phyloP scores from a whole-genome alignment of 2,888 invertebrate genomes.

The Scaptomyza tumidula region DNA sequence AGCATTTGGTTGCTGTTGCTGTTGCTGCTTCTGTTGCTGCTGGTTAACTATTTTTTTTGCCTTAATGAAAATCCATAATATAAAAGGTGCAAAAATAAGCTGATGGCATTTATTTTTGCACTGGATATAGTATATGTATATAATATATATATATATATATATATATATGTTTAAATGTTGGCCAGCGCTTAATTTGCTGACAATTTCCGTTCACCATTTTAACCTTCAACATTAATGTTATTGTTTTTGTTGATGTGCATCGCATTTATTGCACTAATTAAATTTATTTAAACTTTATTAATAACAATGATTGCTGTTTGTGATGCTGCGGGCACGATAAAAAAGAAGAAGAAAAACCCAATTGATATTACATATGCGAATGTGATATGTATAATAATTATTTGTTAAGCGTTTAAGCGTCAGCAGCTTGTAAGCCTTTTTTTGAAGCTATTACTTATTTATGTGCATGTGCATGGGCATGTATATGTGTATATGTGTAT shows the following conservation, averaged over 20 bases:
- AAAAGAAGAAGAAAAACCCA: neutral
- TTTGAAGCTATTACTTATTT: constrained; percentile 10
- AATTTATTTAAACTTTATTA: constrained; percentile 71
- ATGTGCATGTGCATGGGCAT: neutral
- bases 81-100: constrained; percentile 13
- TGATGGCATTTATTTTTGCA: constrained; percentile 50
- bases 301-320: constrained; percentile 42
- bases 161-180: constrained; percentile 14
- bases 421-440: constrained; percentile 24
- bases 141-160: constrained; percentile 20
- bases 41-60: constrained; percentile 11
- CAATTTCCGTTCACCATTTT: constrained; percentile 58
- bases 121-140: constrained; percentile 35
- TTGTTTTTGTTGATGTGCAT: constrained; percentile 16
- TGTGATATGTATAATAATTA: constrained; percentile 21
- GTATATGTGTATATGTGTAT: neutral
- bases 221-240: constrained; percentile 6
- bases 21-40: neutral
- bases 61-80: constrained; percentile 14
- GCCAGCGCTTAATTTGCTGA: constrained; percentile 62
- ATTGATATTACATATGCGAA: constrained; percentile 14
- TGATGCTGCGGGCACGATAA: neutral
- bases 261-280: constrained; percentile 67
- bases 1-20: neutral
- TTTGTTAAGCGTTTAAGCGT: constrained; percentile 48